phyloP scores from a whole-genome alignment of 2,797 vertebrate species.

The Rhadinocentrus ornatus region DNA sequence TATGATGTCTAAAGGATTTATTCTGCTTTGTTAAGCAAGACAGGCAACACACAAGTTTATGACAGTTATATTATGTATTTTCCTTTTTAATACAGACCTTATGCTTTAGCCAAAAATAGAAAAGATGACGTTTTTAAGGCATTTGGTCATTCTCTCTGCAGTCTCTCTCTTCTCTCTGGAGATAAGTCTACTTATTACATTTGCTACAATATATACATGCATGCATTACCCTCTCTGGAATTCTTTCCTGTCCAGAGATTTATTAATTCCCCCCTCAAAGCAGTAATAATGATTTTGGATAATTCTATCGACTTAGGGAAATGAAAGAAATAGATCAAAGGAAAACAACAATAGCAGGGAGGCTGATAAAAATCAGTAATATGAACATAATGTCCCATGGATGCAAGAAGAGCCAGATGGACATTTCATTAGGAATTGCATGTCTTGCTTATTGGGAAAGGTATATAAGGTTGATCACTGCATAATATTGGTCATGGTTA shows the following conservation, averaged over 20 bases:
- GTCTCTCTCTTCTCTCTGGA: too few relatives aligned
- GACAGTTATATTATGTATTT: neutral
- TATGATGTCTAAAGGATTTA: neutral
- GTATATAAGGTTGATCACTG: conserved; percentile 30
- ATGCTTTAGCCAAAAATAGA: neutral
- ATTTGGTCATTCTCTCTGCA: too few relatives aligned
- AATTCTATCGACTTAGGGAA: conserved; percentile 59
- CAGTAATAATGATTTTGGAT: conserved; percentile 64
- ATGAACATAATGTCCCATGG: conserved; percentile 58
- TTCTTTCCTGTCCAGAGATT: conserved; percentile 65
- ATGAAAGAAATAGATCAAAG: conserved; percentile 65
- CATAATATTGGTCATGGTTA: conserved; percentile 26
- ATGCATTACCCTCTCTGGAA: conserved; percentile 42
- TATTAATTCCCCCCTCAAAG: conserved; percentile 66
- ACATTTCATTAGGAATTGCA: conserved; percentile 32
- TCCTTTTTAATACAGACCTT: neutral
- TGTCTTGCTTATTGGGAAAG: conserved; percentile 30
- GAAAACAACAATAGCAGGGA: conserved; percentile 52
- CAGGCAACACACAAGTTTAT: neutral
- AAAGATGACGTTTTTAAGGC: neutral
- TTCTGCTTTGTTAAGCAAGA: neutral
- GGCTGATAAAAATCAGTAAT: conserved; percentile 75
- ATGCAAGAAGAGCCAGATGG: conserved; percentile 29
- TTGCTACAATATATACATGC: neutral
- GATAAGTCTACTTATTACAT: too few relatives aligned